These are phyloP conservation scores for Euura lappo DNA, from an alignment of 1,140 invertebrate species.

Conservation along the genomic window DNA sequence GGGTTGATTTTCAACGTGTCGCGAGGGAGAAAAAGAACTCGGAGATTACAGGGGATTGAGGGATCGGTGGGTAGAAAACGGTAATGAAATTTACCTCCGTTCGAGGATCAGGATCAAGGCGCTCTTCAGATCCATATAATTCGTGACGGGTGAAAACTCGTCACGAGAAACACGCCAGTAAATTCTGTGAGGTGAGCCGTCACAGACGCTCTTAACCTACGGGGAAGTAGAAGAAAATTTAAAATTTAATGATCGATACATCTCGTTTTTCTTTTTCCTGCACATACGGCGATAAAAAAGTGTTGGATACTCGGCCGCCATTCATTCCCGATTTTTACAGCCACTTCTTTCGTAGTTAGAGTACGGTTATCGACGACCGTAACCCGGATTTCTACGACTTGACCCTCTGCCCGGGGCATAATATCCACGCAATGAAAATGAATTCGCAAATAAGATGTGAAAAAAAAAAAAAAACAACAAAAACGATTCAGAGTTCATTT, in stretches of 20 bases:
- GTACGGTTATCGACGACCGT: conserved; percentile 34
- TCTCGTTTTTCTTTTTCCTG: neutral
- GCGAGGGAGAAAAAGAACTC: too few relatives aligned
- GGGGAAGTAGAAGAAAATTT: too few relatives aligned
- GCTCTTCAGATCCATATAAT: conserved; percentile 34
- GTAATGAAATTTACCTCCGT: neutral
- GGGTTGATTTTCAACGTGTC: too few relatives aligned
- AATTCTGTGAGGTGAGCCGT: conserved; percentile 29
- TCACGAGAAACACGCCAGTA: conserved; percentile 33
- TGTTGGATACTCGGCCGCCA: conserved; percentile 23
- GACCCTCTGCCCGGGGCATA: too few relatives aligned
- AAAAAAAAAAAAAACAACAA: neutral
- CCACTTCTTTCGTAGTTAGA: conserved; percentile 19
- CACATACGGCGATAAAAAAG: conserved; percentile 27
- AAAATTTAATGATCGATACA: neutral
- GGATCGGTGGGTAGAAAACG: neutral
- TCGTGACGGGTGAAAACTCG: conserved; percentile 30
- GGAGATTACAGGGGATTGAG: too few relatives aligned
- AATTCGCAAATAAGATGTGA: neutral
- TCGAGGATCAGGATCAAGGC: conserved; percentile 29
- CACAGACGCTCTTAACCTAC: conserved; percentile 27
- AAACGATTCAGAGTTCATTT: too few relatives aligned
- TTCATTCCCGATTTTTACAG: conserved; percentile 28
- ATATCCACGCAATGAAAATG: neutral
- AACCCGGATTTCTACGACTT: conserved; percentile 7